These are phyloP conservation scores for Neelides sp. DNA, from an alignment of 1,140 invertebrate species.

Conservation along the genomic window DNA sequence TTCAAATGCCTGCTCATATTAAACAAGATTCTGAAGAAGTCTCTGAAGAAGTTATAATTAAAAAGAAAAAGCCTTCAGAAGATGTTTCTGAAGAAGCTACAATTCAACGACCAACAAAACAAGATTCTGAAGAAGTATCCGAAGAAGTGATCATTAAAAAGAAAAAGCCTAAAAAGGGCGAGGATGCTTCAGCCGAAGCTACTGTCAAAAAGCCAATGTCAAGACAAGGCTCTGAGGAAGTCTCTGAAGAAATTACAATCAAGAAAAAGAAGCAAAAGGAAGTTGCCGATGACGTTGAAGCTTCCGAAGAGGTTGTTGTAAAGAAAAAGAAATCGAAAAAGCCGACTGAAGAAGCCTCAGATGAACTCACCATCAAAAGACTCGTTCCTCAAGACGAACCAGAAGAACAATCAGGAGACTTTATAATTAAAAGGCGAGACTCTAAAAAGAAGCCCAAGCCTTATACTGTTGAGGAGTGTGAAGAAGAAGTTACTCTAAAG, in stretches of 20 bases:
- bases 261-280: slow-evolving; percentile 19
- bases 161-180: slow-evolving; percentile 42
- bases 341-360: slow-evolving; percentile 32
- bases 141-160: slow-evolving; percentile 47
- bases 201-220: slow-evolving; percentile 42
- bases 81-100: too few species aligned
- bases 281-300: too few species aligned
- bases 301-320: too few species aligned
- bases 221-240: slow-evolving; percentile 29
- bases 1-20: slow-evolving; percentile 33
- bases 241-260: slow-evolving; percentile 29
- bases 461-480: slow-evolving; percentile 39
- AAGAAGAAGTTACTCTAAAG: slow-evolving; percentile 36
- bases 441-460: slow-evolving; percentile 42
- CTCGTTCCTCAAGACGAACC: slow-evolving; percentile 35
- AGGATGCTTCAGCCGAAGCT: slow-evolving; percentile 50
- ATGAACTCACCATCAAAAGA: slow-evolving; percentile 29
- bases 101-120: slow-evolving; percentile 5
- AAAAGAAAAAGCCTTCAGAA: neutral
- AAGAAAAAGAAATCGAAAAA: too few species aligned
- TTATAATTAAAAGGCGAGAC: slow-evolving; percentile 38
- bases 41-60: slow-evolving; percentile 8
- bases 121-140: slow-evolving; percentile 33
- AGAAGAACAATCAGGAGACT: slow-evolving; percentile 43
- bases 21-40: slow-evolving; percentile 25